Evolutionary conservation across 2,888 invertebrate genomes (phyloP), one percentile per base, ranked within the genome.

Genomic region (Globia sparganii): DNA sequence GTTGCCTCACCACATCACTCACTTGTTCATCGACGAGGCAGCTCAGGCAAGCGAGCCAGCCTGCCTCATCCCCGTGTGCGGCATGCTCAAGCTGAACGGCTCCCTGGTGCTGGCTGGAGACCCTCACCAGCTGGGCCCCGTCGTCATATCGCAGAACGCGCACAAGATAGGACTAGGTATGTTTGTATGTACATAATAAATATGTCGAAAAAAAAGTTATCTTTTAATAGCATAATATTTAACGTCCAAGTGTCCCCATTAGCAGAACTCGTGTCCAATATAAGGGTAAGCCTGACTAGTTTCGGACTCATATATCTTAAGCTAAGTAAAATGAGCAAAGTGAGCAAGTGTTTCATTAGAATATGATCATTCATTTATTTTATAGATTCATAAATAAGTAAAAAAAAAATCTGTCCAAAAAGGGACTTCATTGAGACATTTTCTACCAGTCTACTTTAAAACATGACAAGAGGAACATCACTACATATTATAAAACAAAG

Each of bases 31-130:
- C 67, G 99, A 99, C 92, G 99, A 99, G 96, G 98, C 99, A 28
- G 99, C 99, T 0, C 99, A 99, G 93, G 98, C 98, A 11, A 98
- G 97, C 2, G 99, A 99, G 94, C 98, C 99, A 0, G 98, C 98
- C 91, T 97, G 97, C 67, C 97, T 99, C 95, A 97, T 99, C 85
- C 98, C 99, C 0, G 91, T 98, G 18, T 95, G 97, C 21, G 96
- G 97, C 82, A 92, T 98, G 56, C 96, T 97, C 78, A 90, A 93
- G 25, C 84, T 88, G 11, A 81, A 84, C 9, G 97, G 97, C 0
- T 97, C 97, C 85, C 96, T 97, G 0, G 93, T 98, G 78, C 94
- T 98, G 58, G 97, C 98, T 67, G 98, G 98, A 0, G 99, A 99
- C 97, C 99, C 99, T 0, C 96, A 97, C 91, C 99, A 99, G 94